These are phyloP conservation scores for Holotrichia oblita DNA, from an alignment of 1,140 invertebrate species.

Conservation along the genomic window DNA sequence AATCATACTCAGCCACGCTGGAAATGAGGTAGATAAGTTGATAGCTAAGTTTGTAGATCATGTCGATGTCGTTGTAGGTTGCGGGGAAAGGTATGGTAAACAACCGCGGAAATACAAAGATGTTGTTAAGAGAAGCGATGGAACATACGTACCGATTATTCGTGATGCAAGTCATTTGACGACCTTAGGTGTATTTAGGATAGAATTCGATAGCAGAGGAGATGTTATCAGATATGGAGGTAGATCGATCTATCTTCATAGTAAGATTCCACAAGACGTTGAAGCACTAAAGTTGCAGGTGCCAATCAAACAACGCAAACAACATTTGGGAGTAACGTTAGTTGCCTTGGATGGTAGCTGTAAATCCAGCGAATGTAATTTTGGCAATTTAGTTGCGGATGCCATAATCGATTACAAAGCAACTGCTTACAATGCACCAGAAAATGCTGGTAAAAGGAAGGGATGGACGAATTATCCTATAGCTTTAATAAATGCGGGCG, in stretches of 20 bases:
- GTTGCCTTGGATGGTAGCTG: slow-evolving; percentile 76
- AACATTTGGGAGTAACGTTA: slow-evolving; percentile 69
- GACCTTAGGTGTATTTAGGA: slow-evolving; percentile 82
- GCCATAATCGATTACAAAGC: slow-evolving; percentile 68
- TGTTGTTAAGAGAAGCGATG: slow-evolving; percentile 71
- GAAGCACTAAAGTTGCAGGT: slow-evolving; percentile 73
- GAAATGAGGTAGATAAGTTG: slow-evolving; percentile 75
- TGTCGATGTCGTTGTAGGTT: slow-evolving; percentile 90
- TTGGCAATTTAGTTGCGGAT: slow-evolving; percentile 86
- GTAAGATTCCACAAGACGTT: slow-evolving; percentile 69
- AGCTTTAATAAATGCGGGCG: slow-evolving; percentile 78
- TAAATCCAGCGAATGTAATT: slow-evolving; percentile 79
- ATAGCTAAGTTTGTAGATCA: slow-evolving; percentile 82
- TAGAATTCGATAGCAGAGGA: slow-evolving; percentile 78
- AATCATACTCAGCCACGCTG: slow-evolving; percentile 90
- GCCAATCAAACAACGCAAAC: slow-evolving; percentile 68
- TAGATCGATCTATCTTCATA: slow-evolving; percentile 70
- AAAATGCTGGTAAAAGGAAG: background rate
- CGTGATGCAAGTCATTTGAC: slow-evolving; percentile 93
- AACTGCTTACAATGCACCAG: background rate
- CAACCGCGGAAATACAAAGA: slow-evolving; percentile 75
- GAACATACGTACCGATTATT: slow-evolving; percentile 82
- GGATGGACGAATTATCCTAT: slow-evolving; percentile 82
- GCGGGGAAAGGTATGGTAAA: slow-evolving; percentile 79
- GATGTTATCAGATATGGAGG: slow-evolving; percentile 79